phyloP scores from a whole-genome alignment of 2,113 vertebrate genomes.

The Morone saxatilis region DNA sequence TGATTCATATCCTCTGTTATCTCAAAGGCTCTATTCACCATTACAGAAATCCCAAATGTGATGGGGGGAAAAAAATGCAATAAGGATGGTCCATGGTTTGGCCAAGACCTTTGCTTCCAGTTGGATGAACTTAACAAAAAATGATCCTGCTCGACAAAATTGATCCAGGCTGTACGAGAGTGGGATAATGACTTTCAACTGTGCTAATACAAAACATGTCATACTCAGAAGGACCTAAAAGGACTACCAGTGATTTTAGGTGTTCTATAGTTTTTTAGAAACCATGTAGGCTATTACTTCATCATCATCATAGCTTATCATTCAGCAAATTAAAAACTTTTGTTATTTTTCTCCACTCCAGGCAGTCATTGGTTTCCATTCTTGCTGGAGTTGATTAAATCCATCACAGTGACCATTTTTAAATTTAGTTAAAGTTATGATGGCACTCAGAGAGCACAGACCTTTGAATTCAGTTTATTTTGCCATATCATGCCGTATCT shows the following conservation, averaged over 20 bases:
- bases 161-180: conserved; percentile 2
- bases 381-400: no score
- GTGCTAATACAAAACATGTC: conserved; percentile 12
- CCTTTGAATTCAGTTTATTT: background rate
- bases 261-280: no score
- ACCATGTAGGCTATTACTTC: background rate
- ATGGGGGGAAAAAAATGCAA: conserved; percentile 8
- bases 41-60: conserved; percentile 42
- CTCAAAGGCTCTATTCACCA: conserved; percentile 40
- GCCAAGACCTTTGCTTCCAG: conserved; percentile 29
- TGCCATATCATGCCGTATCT: no score
- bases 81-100: conserved; percentile 4
- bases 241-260: background rate
- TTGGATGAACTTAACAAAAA: conserved; percentile 18
- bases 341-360: no score
- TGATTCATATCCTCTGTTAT: conserved; percentile 67
- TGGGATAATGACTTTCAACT: conserved; percentile 15
- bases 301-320: background rate
- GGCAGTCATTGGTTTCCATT: no score
- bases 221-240: background rate
- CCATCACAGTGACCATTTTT: no score
- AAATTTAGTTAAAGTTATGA: background rate
- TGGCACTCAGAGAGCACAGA: background rate
- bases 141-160: background rate
- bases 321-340: background rate